phyloP scores from a whole-genome alignment of 2,888 invertebrate genomes.

The Teinopalpus imperialis region DNA sequence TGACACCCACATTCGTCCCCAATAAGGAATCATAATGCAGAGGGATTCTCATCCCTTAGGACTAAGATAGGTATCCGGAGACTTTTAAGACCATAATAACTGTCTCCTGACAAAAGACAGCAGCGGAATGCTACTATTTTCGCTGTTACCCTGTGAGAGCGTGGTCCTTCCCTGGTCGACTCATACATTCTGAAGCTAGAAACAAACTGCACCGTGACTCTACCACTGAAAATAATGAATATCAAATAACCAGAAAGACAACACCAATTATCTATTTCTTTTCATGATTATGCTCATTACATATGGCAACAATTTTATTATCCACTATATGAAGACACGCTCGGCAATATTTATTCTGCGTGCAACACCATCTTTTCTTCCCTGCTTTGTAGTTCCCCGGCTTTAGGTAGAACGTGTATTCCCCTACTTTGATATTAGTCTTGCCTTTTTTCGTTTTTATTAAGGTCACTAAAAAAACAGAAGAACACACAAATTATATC shows the following conservation, averaged over 20 bases:
- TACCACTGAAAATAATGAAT: neutral
- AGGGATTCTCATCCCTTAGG: too few species aligned
- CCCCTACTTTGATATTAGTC: conserved; percentile 56
- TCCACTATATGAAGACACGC: conserved; percentile 55
- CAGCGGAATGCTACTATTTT: too few species aligned
- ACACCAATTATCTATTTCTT: conserved; percentile 44
- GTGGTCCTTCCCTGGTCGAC: too few species aligned
- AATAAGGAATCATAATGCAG: too few species aligned
- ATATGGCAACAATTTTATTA: conserved; percentile 57
- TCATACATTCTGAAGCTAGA: too few species aligned
- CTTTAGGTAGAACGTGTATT: conserved; percentile 56
- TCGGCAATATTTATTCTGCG: conserved; percentile 60
- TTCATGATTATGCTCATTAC: conserved; percentile 61
- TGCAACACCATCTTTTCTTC: conserved; percentile 55
- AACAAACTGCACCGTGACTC: too few species aligned
- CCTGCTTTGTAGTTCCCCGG: conserved; percentile 45
- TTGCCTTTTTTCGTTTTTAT: conserved; percentile 58
- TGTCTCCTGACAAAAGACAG: too few species aligned
- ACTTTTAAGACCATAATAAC: too few species aligned
- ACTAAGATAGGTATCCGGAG: too few species aligned
- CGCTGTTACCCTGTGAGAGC: too few species aligned
- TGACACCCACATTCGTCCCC: too few species aligned
- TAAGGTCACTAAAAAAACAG: conserved; percentile 53
- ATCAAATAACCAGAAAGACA: neutral
- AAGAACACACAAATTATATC: too few species aligned